Evolutionary conservation across 1,140 invertebrate genomes (phyloP), one percentile per base, ranked within the genome.

Genomic region (Maconellicoccus hirsutus): DNA sequence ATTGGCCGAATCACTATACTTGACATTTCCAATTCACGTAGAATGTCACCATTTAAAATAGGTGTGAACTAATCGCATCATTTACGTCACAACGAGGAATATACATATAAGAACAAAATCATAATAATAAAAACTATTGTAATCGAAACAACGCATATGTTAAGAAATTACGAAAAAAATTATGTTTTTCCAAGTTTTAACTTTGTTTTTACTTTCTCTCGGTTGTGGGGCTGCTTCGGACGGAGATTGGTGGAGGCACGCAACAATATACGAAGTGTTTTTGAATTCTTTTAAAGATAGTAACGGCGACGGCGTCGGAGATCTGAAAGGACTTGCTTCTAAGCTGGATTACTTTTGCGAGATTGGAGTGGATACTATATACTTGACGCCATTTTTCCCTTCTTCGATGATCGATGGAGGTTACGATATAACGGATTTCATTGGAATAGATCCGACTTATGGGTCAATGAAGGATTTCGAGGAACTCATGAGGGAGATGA

Each of bases 211-310:
- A 33, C 29, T 33, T 3, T 6, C 12, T 6, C 12, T 12, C 12
- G 12, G 29, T 33, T 33, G 29, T 12, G 3, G 29, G 29, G 3
- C 29, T 33, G 29, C n/a, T n/a, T n/a, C 12, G 29, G 42, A 38
- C 22, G 52, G 59, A 23, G 83, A 84, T 70, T 93, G 91, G 91
- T 92, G 88, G 86, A 81, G 89, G 73, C 83, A 83, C 29, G 84
- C 83, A 0, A 77, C 85, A 7, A 81, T 92, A 23, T 93, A 93
- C 77, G 89, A 92, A 78, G 85, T 92, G 59, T 90, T 91, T 77
- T 86, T 88, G 0, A 80, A 87, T 66, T 91, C 89, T 4, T 93
- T 91, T 77, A 86, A 87, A 75, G 91, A 94, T 75, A 85, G 83
- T 66, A 82, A 90, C 76, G 87, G 84, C 0, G 87, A 92, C 77